Base-by-base conservation (phyloP, 2,797 vertebrate genomes). In the Anguilla pacifica region DNA sequence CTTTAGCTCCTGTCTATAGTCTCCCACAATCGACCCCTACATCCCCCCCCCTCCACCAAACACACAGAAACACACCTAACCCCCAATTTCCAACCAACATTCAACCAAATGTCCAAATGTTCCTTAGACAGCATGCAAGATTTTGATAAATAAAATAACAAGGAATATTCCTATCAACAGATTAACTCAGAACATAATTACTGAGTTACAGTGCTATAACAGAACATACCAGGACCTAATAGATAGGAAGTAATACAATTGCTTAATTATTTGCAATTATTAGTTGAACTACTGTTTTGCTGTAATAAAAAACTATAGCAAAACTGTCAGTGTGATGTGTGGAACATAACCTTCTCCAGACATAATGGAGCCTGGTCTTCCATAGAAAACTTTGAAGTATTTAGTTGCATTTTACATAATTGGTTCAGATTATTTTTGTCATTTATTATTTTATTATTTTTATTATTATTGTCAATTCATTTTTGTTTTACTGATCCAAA, bases 301-400 rank as follows among this genome's bases (percentile, higher is more conserved):
- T 74, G 70, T 13, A 31, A 13, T 74, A 28, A 17, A 72, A 72
- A 55, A 70, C 11, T 35, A 17, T 31, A 74, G 28, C 70, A 35
- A 74, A 39, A 77, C 13, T 15, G 74, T 19, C 15, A 6, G 39
- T 43, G 35, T 43, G 74, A n/a, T 77, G 57, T 59, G 57, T 2
- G 17, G 15, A 59, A 55, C 11, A 2, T 53, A 53, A 43, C 31
- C 19, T 19, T 85, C 64, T 53, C 55, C 31, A 43, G 61, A 77
- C 81, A 88, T 84, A 86, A 77, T 72, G 72, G 49, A 84, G 82
- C 87, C 83, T 84, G 59, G 25, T 64, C 77, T 88, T 89, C 87
- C 89, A 57, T 90, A 88, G 89, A 89, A 90, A 91, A 89, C 86
- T 49, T 49, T 84, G 84, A 89, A 90, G 90, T 90, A 90, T 90